phyloP scores from a whole-genome alignment of 2,888 invertebrate species.

The Cosmopolites sordidus region DNA sequence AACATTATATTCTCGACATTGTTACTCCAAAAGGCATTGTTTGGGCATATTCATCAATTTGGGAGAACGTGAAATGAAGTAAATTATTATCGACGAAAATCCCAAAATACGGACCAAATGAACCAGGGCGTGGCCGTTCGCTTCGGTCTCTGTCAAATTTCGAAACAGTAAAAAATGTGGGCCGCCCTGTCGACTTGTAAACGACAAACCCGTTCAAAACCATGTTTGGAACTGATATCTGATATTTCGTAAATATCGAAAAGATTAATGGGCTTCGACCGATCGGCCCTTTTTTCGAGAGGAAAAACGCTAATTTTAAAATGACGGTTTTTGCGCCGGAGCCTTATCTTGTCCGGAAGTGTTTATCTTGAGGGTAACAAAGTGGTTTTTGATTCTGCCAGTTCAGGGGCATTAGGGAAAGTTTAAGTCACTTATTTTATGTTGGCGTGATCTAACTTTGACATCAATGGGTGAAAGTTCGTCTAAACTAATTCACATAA shows the following conservation, averaged over 20 bases:
- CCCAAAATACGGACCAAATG: too few species aligned
- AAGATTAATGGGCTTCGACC: slow-evolving; percentile 23
- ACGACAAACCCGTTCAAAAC: slow-evolving; percentile 20
- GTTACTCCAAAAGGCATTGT: too few species aligned
- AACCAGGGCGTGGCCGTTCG: slow-evolving; percentile 9
- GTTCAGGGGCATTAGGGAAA: too few species aligned
- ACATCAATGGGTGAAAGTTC: too few species aligned
- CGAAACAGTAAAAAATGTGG: slow-evolving; percentile 11
- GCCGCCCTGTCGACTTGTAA: slow-evolving; percentile 13
- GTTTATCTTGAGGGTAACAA: slow-evolving; percentile 17
- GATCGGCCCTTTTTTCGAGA: slow-evolving; percentile 16
- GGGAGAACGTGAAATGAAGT: too few species aligned
- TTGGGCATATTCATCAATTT: too few species aligned
- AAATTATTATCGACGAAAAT: too few species aligned
- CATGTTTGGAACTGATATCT: slow-evolving; percentile 27
- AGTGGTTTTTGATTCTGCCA: too few species aligned
- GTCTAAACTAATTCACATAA: too few species aligned
- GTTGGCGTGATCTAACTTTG: too few species aligned
- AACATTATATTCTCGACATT: too few species aligned
- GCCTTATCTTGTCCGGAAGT: slow-evolving; percentile 20
- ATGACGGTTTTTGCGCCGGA: slow-evolving; percentile 15
- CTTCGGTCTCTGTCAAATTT: slow-evolving; percentile 2
- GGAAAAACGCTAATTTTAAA: slow-evolving; percentile 15
- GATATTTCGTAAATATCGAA: slow-evolving; percentile 25
- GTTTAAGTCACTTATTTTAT: too few species aligned